Base-by-base conservation (phyloP, 2,888 invertebrate species). In the Anthrax anthrax region DNA sequence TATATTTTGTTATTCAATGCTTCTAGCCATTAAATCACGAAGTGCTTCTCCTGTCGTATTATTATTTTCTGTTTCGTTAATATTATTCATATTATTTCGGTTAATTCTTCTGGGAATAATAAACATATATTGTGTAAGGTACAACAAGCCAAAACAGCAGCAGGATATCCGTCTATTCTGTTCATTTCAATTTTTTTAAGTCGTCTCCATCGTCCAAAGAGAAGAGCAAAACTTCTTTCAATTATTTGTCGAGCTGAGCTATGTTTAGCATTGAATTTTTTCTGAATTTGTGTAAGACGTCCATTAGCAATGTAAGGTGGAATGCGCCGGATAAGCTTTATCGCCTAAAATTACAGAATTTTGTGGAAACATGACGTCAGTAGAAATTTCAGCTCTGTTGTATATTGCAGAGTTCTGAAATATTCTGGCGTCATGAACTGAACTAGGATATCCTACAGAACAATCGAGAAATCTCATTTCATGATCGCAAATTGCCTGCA, bases 331-430 rank as follows among this genome's bases (percentile, higher is more conserved):
- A 29, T 32, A 42, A 2, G 41, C 29, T 29, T 42, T 42, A 29
- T 42, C 41, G 10, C 41, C 41, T 17, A 42, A 42, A n/a, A 42
- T 42, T 29, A 38, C 16, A 10, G 38, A 38, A 38, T 38, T 38
- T 9, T 18, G 18, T 17, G 38, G 38, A 38, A 38, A 17, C 17
- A 17, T 38, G 18, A 12, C 18, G 17, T 38, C 38, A 14, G 3
- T 38, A 12, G 18, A 38, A 17, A 1, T 18, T 38, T 38, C 38
- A 38, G n/a, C n/a, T 38, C 17, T 38, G 4, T 38, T 5, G 17
- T 38, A 17, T 17, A 38, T 12, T 38, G 18, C 16, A 17, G 38
- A 17, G 18, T 38, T 38, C 17, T 6, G 38, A 38, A 38, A 38
- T 38, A 38, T 38, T 38, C 38, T 38, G 10, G 38, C 18, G 38